These are phyloP conservation scores for Parazoanthus atlanticus DNA, from an alignment of 92 coral and sea anemone species.

Conservation along the genomic window DNA sequence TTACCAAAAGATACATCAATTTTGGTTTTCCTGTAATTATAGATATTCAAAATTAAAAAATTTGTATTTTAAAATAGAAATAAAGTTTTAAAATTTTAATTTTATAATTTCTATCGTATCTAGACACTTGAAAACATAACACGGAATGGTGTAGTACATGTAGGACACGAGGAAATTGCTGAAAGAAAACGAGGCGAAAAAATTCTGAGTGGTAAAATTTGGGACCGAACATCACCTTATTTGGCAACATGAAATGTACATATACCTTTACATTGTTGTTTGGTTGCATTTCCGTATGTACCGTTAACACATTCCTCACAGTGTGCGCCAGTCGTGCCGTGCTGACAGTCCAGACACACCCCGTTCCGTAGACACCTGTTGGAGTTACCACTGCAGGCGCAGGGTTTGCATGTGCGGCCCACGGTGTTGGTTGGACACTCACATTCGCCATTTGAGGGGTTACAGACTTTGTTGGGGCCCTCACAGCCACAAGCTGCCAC, in stretches of 20 bases:
- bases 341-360: slow-evolving; percentile 80
- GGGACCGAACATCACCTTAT: too few species aligned
- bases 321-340: slow-evolving; percentile 76
- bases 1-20: too few species aligned
- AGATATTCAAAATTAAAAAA: too few species aligned
- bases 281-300: slow-evolving; percentile 74
- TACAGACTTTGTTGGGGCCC: slow-evolving; percentile 72
- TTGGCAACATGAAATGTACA: not conserved
- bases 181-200: too few species aligned
- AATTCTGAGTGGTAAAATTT: too few species aligned
- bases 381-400: slow-evolving; percentile 77
- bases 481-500: slow-evolving; percentile 79
- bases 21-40: too few species aligned
- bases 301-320: slow-evolving; percentile 73
- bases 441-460: slow-evolving; percentile 75
- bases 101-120: too few species aligned
- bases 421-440: slow-evolving; percentile 83
- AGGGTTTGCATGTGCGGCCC: slow-evolving; percentile 83
- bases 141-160: too few species aligned
- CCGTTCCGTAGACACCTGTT: slow-evolving; percentile 76
- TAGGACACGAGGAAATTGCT: too few species aligned
- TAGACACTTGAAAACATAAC: too few species aligned
- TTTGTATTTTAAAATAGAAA: too few species aligned
- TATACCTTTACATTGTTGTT: slow-evolving; percentile 77
- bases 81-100: too few species aligned